Conservation (phyloP, 2,888 invertebrate genomes). For the Boloria euphrosyne region DNA sequence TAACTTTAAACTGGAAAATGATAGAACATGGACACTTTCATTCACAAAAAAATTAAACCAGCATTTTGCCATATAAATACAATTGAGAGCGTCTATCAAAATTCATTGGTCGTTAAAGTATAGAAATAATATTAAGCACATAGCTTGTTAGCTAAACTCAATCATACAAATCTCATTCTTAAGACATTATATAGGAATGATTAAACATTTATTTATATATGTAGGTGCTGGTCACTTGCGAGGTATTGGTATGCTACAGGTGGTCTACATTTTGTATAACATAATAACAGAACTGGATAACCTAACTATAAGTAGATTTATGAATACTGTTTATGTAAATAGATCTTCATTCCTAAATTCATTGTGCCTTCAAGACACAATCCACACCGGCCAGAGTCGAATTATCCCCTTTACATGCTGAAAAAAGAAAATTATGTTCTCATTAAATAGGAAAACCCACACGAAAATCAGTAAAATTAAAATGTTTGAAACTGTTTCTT, state of each 20-base stretch:
- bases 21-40: slow-evolving; percentile 33
- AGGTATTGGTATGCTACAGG: slow-evolving; percentile 33
- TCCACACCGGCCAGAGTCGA: slow-evolving; percentile 55
- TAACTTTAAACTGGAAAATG: slow-evolving; percentile 16
- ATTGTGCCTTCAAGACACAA: slow-evolving; percentile 61
- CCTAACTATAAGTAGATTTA: slow-evolving; percentile 65
- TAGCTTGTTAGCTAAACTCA: slow-evolving; percentile 1
- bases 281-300: slow-evolving; percentile 33
- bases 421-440: slow-evolving; percentile 45
- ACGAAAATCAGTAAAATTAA: no score
- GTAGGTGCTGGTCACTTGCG: slow-evolving; percentile 35
- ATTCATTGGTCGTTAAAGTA: neutral
- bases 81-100: neutral
- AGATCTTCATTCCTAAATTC: slow-evolving; percentile 76
- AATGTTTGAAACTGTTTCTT: no score
- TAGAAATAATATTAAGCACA: neutral
- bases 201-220: slow-evolving; percentile 29
- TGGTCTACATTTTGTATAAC: slow-evolving; percentile 34
- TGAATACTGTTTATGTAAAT: slow-evolving; percentile 79
- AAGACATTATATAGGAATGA: slow-evolving; percentile 29
- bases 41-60: slow-evolving; percentile 17
- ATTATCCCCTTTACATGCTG: slow-evolving; percentile 67
- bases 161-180: slow-evolving; percentile 19
- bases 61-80: slow-evolving; percentile 12
- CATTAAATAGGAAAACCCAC: no score